Percentiles rank a stretch among this genome's conserved stretches.
Conservation (phyloP, 64 coral and sea anemone species). For the Stichodactyla mertensii region DNA sequence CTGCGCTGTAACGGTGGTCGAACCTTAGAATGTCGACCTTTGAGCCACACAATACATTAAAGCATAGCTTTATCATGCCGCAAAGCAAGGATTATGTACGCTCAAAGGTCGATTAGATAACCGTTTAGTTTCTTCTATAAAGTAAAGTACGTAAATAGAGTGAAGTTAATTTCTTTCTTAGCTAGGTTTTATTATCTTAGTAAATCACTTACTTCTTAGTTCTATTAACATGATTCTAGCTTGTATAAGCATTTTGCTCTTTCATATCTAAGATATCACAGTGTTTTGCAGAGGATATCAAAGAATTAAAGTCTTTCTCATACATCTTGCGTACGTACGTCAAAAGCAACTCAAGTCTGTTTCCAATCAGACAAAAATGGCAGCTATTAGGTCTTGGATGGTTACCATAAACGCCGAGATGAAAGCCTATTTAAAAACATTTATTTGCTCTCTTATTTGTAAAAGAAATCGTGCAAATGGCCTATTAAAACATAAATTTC, state of each 20-base stretch:
- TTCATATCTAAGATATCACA: neutral
- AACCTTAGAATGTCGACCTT: neutral
- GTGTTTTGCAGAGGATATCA: neutral
- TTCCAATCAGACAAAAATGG: neutral
- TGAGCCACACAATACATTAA: neutral
- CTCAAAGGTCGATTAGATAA: no score
- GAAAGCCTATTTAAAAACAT: neutral
- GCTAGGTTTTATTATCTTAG: no score
- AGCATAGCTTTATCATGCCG: neutral
- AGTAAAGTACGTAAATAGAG: no score
- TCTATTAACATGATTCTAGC: no score
- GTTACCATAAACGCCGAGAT: neutral
- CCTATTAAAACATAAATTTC: conserved; percentile 5
- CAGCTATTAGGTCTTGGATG: neutral
- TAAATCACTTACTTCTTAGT: no score
- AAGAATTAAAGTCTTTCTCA: neutral
- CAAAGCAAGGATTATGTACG: neutral
- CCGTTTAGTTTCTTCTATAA: neutral
- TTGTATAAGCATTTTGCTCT: neutral
- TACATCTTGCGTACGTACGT: neutral
- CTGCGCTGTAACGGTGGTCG: neutral
- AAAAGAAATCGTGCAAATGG: neutral
- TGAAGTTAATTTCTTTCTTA: no score
- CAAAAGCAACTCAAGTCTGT: neutral
- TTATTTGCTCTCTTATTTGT: neutral